Evolutionary conservation across 1,140 invertebrate genomes (phyloP).

Genomic region (Augochlora pura): DNA sequence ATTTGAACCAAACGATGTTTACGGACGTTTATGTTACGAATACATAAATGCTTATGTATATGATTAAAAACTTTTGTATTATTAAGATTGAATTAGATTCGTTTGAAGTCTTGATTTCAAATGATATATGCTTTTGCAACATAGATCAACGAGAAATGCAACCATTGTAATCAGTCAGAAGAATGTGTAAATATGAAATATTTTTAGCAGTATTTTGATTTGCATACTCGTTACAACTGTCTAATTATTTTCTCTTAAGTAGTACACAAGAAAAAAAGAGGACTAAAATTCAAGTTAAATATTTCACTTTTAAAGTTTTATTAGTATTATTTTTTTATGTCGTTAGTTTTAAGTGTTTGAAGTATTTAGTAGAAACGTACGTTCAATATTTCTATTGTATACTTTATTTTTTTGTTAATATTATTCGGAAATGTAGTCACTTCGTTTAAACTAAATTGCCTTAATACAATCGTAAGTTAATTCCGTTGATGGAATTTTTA

Average conservation of each 20-base stretch:
- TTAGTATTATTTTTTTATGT: constrained; percentile 35
- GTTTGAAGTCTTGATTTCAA: constrained; percentile 31
- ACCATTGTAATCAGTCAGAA: constrained; percentile 47
- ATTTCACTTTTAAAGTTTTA: constrained; percentile 12
- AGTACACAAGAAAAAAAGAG: background rate
- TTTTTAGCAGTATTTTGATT: constrained; percentile 30
- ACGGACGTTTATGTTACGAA: background rate
- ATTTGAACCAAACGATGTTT: constrained; percentile 21
- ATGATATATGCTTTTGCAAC: constrained; percentile 18
- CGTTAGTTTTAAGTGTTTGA: constrained; percentile 21
- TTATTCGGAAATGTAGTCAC: background rate
- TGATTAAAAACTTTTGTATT: constrained; percentile 37
- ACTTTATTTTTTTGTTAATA: constrained; percentile 16
- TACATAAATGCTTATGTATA: constrained; percentile 27
- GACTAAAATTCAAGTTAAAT: constrained; percentile 15
- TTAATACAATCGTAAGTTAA: constrained; percentile 26
- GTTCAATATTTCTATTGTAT: constrained; percentile 8
- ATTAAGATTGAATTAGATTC: constrained; percentile 19
- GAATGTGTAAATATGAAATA: constrained; percentile 43
- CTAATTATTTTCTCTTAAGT: constrained; percentile 1
- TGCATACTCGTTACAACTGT: constrained; percentile 18
- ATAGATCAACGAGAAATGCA: constrained; percentile 22
- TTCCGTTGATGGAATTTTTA: background rate
- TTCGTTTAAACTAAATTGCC: constrained; percentile 34
- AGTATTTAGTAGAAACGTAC: constrained; percentile 7